Evolutionary conservation across 2,113 vertebrate genomes (phyloP).

Genomic region (Rhinolophus ferrumequinum): DNA sequence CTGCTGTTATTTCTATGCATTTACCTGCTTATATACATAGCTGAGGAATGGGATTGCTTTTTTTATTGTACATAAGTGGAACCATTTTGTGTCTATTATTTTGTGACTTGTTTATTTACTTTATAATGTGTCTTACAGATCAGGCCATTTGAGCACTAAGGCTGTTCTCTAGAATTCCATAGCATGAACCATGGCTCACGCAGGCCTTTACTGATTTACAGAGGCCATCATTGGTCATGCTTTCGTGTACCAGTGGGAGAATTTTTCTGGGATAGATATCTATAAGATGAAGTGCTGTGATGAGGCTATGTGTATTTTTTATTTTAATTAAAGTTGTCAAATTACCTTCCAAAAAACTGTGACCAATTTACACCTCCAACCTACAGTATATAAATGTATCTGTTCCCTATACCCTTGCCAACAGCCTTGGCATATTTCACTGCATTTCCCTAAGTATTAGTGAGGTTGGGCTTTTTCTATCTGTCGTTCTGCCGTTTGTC

Average conservation of each 20-base stretch:
- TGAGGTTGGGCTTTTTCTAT: neutral
- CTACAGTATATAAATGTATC: neutral
- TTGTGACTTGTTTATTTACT: neutral
- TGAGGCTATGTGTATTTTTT: constrained; percentile 23
- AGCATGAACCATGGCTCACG: neutral
- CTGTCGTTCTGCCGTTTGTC: neutral
- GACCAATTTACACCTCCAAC: constrained; percentile 38
- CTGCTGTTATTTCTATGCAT: neutral
- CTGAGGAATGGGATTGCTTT: neutral
- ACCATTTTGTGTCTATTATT: neutral
- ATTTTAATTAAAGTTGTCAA: constrained; percentile 56
- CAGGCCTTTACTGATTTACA: neutral
- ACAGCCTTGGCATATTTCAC: neutral
- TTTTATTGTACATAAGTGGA: neutral
- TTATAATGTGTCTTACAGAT: neutral
- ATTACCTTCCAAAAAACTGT: constrained; percentile 30
- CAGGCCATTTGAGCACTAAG: neutral
- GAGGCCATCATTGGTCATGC: no score
- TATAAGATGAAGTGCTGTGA: neutral
- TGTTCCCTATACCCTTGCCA: neutral
- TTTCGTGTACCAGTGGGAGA: neutral
- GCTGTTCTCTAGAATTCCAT: neutral
- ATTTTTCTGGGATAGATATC: neutral
- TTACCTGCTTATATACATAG: neutral
- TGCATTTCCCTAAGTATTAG: neutral